These are phyloP conservation scores for Penaeus japonicus DNA, from an alignment of 1,140 invertebrate species.

Conservation along the genomic window DNA sequence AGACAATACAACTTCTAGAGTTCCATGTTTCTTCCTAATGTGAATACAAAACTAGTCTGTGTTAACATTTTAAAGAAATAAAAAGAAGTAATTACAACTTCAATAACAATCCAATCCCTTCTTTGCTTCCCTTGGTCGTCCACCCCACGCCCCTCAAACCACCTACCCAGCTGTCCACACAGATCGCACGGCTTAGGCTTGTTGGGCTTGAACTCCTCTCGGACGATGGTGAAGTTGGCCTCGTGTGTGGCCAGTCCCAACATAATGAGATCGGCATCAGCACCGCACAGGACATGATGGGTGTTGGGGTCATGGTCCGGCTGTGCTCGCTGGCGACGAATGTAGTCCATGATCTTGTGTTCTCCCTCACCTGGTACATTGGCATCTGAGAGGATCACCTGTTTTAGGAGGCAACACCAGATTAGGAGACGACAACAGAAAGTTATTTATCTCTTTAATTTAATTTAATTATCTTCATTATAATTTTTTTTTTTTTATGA, in stretches of 20 bases:
- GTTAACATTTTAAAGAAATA: no score
- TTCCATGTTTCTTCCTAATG: no score
- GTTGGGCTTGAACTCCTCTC: conserved; percentile 99
- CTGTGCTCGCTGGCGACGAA: conserved; percentile 87
- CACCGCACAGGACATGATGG: conserved; percentile 96
- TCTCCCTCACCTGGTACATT: conserved; percentile 99
- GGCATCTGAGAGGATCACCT: conserved; percentile 94
- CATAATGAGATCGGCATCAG: conserved; percentile 99
- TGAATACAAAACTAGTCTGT: no score
- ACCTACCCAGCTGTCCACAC: conserved; percentile 87
- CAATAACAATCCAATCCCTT: no score
- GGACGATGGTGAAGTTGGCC: conserved; percentile 96
- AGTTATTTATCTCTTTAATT: not conserved
- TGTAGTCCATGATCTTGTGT: conserved; percentile 99
- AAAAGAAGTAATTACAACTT: no score
- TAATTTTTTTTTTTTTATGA: no score
- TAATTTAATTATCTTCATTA: no score
- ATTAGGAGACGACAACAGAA: not conserved
- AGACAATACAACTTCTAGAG: no score
- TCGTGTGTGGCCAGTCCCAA: conserved; percentile 98
- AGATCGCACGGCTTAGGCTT: conserved; percentile 95
- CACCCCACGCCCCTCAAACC: not conserved
- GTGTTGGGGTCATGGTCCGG: conserved; percentile 98
- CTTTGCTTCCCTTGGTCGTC: not conserved
- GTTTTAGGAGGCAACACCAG: not conserved